phyloP scores from a whole-genome alignment of 1,140 invertebrate genomes.

The Bombus fervidus region DNA sequence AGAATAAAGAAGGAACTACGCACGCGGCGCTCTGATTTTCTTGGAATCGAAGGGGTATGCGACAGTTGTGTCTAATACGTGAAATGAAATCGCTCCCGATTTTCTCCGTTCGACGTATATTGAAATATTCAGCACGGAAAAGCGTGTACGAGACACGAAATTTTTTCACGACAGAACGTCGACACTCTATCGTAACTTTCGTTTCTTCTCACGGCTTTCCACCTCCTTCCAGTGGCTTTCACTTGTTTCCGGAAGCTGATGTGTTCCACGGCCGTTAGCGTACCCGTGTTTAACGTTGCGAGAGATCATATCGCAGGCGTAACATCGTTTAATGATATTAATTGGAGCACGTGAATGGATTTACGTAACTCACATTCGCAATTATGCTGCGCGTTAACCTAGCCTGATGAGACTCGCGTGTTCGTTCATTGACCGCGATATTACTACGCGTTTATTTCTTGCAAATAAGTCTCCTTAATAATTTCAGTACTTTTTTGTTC shows the following conservation, averaged over 20 bases:
- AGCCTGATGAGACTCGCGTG: slow-evolving; percentile 6
- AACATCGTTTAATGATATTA: slow-evolving; percentile 49
- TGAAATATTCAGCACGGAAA: neutral
- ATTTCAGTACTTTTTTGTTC: neutral
- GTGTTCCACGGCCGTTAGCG: slow-evolving; percentile 13
- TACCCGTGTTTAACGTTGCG: slow-evolving; percentile 32
- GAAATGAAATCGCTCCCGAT: neutral
- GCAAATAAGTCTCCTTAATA: neutral
- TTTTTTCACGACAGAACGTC: neutral
- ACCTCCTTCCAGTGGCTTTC: slow-evolving; percentile 35
- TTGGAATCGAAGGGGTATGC: slow-evolving; percentile 89
- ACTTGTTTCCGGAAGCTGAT: slow-evolving; percentile 44
- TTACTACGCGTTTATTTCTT: too few species aligned
- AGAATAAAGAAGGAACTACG: slow-evolving; percentile 93
- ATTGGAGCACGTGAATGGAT: slow-evolving; percentile 40
- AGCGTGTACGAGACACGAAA: neutral
- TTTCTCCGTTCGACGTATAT: neutral
- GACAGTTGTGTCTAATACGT: neutral
- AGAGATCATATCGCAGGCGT: slow-evolving; percentile 32
- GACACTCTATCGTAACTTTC: slow-evolving; percentile 19
- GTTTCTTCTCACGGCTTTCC: slow-evolving; percentile 45
- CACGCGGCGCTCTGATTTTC: slow-evolving; percentile 92
- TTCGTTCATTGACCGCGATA: neutral
- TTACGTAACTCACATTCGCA: slow-evolving; percentile 38
- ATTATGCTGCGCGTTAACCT: neutral